phyloP scores from a whole-genome alignment of 2,113 vertebrate species.

The Atractosteus spatula region DNA sequence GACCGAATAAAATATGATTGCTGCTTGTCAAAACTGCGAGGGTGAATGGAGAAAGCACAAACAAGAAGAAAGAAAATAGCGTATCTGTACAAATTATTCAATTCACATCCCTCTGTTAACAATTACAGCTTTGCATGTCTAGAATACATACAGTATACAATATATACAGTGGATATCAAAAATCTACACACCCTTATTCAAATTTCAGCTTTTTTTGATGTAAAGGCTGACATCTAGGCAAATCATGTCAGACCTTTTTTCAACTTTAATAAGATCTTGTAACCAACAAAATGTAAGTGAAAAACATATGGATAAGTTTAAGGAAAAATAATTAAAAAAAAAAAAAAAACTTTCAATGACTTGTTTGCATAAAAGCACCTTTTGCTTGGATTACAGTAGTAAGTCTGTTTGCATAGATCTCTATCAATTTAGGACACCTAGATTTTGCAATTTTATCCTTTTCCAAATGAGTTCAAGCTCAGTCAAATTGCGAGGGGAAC shows the following conservation, averaged over 20 bases:
- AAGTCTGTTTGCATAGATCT: not conserved
- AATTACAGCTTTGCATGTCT: too few species aligned
- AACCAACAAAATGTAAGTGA: conserved; percentile 2
- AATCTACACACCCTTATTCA: not conserved
- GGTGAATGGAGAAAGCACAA: too few species aligned
- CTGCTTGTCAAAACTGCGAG: too few species aligned
- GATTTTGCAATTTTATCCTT: not conserved
- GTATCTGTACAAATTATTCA: too few species aligned
- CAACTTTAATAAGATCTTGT: not conserved
- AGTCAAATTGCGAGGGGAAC: conserved; percentile 18
- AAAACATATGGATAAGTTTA: not conserved
- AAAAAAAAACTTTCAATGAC: conserved; percentile 11
- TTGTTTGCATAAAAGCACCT: conserved; percentile 10
- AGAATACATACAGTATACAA: not conserved
- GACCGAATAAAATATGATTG: too few species aligned
- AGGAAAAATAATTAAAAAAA: not conserved
- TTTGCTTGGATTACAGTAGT: conserved; percentile 11
- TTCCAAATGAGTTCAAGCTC: not conserved
- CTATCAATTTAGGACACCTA: conserved; percentile 6
- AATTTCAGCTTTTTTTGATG: not conserved
- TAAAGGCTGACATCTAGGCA: conserved; percentile 3
- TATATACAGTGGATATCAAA: conserved; percentile 17
- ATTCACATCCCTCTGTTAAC: too few species aligned
- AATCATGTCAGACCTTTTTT: not conserved
- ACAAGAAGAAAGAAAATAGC: too few species aligned